Conservation (phyloP, 2,113 vertebrate species). For the Cisticola juncidis region DNA sequence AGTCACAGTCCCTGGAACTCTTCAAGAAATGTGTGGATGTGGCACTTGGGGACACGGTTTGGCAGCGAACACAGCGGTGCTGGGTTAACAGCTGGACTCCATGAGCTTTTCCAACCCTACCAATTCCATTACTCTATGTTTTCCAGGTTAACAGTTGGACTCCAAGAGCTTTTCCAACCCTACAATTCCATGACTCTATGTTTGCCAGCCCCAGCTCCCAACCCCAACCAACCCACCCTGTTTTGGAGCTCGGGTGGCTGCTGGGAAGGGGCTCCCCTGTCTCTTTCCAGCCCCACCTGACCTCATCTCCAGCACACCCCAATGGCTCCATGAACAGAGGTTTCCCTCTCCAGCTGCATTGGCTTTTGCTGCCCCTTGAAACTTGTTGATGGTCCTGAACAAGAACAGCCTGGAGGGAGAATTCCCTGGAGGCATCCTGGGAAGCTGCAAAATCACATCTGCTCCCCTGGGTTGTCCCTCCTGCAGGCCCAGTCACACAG, state of each 20-base stretch:
- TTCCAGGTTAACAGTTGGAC: neutral
- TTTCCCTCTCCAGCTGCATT: neutral
- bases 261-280: neutral
- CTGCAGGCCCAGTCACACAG: neutral
- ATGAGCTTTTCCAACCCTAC: neutral
- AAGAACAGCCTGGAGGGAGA: neutral
- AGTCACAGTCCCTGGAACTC: neutral
- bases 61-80: neutral
- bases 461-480: neutral
- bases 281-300: neutral
- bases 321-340: accelerated
- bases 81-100: neutral
- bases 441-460: neutral
- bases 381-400: neutral
- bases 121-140: accelerated
- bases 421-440: neutral
- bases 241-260: neutral
- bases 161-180: neutral
- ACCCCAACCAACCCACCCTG: neutral
- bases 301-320: neutral
- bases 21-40: neutral
- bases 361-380: neutral
- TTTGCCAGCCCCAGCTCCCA: neutral
- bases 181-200: accelerated
- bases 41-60: neutral